Conservation (phyloP, 2,888 invertebrate genomes). For the Tanypteryx hageni region DNA sequence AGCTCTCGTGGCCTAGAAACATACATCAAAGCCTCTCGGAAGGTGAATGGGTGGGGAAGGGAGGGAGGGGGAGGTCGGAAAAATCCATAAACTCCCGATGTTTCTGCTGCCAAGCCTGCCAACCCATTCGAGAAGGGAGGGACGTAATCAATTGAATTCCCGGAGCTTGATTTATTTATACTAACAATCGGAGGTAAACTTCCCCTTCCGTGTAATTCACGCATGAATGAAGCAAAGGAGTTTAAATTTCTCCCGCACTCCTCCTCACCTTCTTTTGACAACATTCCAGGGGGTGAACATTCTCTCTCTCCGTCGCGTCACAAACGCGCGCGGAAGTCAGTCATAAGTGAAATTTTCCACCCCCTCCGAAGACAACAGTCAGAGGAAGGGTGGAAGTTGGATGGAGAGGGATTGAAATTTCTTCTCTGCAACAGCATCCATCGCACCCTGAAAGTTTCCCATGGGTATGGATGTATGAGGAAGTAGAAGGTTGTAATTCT, state of each 20-base stretch:
- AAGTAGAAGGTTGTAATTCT: not conserved
- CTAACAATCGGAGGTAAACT: not conserved
- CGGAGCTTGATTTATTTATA: not conserved
- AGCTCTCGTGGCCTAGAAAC: constrained; percentile 15
- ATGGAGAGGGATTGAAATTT: not conserved
- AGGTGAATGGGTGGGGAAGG: not conserved
- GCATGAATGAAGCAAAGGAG: not conserved
- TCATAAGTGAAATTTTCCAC: not conserved
- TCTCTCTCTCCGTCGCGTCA: not conserved
- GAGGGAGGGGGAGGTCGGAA: not conserved
- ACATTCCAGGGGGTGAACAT: too few relatives aligned
- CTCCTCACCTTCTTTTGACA: not conserved
- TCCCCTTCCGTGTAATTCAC: not conserved
- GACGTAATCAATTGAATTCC: not conserved
- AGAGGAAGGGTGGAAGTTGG: too few relatives aligned
- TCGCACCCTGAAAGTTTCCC: not conserved
- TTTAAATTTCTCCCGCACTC: not conserved
- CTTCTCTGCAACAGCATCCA: not conserved
- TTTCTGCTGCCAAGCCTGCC: constrained; percentile 28
- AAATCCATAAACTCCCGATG: constrained; percentile 8
- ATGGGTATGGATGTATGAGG: not conserved
- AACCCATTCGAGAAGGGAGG: constrained; percentile 6
- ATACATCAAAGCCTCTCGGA: constrained; percentile 6
- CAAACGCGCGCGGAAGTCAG: not conserved
- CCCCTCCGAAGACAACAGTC: not conserved